A percentile compares a stretch with the other conserved stretches of the same genome.
These are phyloP conservation scores for Sebastes diaconus DNA, from an alignment of 2,797 vertebrate species.

Conservation along the genomic window DNA sequence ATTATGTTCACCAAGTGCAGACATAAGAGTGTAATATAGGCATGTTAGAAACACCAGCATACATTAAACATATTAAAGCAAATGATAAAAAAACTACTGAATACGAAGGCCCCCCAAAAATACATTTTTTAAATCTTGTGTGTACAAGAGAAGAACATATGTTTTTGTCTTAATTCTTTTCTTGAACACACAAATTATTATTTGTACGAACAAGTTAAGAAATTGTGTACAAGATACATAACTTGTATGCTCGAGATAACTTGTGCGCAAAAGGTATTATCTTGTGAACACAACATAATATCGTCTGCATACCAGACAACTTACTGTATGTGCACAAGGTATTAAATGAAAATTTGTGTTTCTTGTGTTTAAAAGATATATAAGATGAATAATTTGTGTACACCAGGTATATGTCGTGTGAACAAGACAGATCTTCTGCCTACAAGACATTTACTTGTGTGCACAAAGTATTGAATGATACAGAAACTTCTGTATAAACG, in stretches of 20 bases:
- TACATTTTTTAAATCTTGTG: not conserved
- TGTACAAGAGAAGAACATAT: not conserved
- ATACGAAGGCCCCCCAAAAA: not conserved
- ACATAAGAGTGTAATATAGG: not conserved
- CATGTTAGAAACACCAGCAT: not conserved
- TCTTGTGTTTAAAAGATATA: no score
- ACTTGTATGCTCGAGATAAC: no score
- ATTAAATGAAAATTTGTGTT: no score
- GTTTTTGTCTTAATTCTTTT: not conserved
- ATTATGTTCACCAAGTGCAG: not conserved
- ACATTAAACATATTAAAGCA: constrained; percentile 7
- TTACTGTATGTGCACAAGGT: no score
- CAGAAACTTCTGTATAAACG: not conserved
- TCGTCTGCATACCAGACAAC: not conserved
- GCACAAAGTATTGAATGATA: not conserved
- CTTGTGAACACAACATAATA: not conserved
- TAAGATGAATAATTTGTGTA: not conserved
- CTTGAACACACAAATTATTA: not conserved
- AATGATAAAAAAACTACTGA: not conserved
- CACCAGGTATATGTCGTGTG: not conserved
- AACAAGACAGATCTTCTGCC: not conserved
- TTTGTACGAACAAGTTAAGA: not conserved
- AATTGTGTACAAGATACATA: not conserved
- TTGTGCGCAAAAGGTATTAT: not conserved
- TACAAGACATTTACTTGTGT: not conserved